Evolutionary conservation across 2,113 vertebrate species (phyloP).

Genomic region (Serilophus lunatus): DNA sequence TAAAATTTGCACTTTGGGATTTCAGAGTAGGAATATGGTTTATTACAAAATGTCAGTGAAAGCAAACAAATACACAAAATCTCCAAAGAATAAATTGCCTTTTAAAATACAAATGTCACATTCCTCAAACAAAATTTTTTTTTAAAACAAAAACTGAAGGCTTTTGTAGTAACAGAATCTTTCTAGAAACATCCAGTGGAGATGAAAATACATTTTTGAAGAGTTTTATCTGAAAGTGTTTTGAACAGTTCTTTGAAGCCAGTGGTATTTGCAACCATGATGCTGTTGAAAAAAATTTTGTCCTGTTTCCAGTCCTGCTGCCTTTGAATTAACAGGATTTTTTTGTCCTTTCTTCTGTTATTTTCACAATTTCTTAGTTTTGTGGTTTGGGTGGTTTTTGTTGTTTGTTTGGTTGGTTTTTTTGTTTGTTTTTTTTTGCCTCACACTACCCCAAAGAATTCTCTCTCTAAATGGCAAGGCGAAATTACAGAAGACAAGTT

Average conservation of each 20-base stretch:
- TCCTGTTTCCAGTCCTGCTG: background rate
- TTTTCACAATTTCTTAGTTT: background rate
- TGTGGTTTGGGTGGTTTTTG: no score
- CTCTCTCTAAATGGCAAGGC: background rate
- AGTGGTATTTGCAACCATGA: background rate
- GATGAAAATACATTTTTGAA: background rate
- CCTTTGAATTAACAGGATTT: background rate
- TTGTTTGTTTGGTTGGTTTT: no score
- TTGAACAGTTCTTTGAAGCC: background rate
- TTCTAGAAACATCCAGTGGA: background rate
- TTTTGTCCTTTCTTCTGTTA: background rate
- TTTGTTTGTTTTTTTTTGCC: background rate
- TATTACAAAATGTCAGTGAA: background rate
- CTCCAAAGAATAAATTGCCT: background rate
- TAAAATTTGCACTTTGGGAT: background rate
- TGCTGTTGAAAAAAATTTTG: background rate
- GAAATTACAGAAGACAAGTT: background rate
- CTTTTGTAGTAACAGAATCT: background rate
- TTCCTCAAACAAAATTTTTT: background rate
- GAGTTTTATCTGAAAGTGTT: background rate
- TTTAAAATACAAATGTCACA: background rate
- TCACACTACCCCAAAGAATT: background rate
- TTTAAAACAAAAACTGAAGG: background rate
- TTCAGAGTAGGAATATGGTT: background rate
- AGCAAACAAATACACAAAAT: background rate